A percentile compares a stretch with the other conserved stretches of the same genome.
Conservation (phyloP, 2,113 vertebrate genomes). For the Abramis brama region DNA sequence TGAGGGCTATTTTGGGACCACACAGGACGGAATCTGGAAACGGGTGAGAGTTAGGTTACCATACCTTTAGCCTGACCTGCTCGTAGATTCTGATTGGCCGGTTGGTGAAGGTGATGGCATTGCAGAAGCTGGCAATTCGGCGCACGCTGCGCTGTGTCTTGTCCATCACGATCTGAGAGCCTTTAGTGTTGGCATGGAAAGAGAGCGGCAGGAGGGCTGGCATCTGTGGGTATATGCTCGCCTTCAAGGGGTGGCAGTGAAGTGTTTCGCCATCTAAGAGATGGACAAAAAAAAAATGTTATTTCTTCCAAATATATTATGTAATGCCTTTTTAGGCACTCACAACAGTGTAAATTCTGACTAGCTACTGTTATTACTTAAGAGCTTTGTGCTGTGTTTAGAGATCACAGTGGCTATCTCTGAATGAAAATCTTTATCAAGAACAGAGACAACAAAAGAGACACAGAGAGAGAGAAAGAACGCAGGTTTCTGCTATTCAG, state of each 20-base stretch:
- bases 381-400: slow-evolving; percentile 11
- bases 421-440: slow-evolving; percentile 44
- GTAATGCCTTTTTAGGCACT: neutral
- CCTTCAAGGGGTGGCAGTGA: slow-evolving; percentile 91
- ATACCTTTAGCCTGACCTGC: slow-evolving; percentile 93
- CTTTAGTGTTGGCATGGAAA: slow-evolving; percentile 93
- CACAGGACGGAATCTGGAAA: neutral
- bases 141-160: slow-evolving; percentile 86
- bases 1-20: slow-evolving; percentile 40
- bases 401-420: neutral
- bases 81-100: slow-evolving; percentile 88
- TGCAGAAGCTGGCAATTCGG: slow-evolving; percentile 95
- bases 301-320: too few relatives aligned
- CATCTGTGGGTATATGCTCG: slow-evolving; percentile 86
- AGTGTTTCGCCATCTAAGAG: slow-evolving; percentile 76
- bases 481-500: neutral
- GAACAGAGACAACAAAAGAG: slow-evolving; percentile 30
- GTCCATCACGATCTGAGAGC: slow-evolving; percentile 96
- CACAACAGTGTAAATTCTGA: neutral
- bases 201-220: slow-evolving; percentile 86
- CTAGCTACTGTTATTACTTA: slow-evolving; percentile 8
- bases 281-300: neutral
- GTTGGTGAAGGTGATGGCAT: slow-evolving; percentile 96
- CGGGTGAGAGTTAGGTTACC: neutral
- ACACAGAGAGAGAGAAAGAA: slow-evolving; percentile 1